phyloP scores from a whole-genome alignment of 2,113 vertebrate species.

The Alaudala cheleensis region DNA sequence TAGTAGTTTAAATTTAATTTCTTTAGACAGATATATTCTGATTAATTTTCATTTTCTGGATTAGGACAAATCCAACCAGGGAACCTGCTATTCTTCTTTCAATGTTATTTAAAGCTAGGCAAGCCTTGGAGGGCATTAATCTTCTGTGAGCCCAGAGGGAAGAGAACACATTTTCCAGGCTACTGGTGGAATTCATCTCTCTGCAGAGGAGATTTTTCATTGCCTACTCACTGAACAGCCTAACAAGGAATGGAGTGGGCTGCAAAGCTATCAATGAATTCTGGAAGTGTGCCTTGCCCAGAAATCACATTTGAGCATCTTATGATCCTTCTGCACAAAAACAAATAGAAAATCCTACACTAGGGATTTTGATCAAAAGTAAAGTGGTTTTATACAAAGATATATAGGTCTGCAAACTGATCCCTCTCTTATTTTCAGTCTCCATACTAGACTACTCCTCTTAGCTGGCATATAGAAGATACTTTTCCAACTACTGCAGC shows the following conservation, averaged over 20 bases:
- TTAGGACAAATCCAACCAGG: background rate
- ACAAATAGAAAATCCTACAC: background rate
- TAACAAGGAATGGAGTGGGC: slow-evolving; percentile 36
- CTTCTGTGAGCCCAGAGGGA: slow-evolving; percentile 33
- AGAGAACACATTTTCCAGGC: slow-evolving; percentile 55
- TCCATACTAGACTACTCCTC: background rate
- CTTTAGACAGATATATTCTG: background rate
- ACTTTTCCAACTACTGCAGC: background rate
- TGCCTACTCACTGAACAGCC: slow-evolving; percentile 43
- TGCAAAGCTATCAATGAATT: slow-evolving; percentile 39
- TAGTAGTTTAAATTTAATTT: background rate
- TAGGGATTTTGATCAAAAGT: slow-evolving; percentile 17
- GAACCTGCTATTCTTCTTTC: background rate
- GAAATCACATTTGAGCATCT: slow-evolving; percentile 44
- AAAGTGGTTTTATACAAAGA: slow-evolving; percentile 1
- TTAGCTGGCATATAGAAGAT: background rate
- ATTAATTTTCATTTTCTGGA: background rate
- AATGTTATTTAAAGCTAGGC: slow-evolving; percentile 45
- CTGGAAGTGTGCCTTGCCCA: slow-evolving; percentile 17
- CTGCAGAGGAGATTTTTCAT: slow-evolving; percentile 58
- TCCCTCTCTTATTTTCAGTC: background rate
- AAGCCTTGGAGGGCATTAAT: slow-evolving; percentile 48
- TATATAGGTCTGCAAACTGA: background rate
- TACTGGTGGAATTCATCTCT: slow-evolving; percentile 59
- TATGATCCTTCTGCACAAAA: slow-evolving; percentile 11